A percentile compares a stretch with the other conserved stretches of the same genome.
Evolutionary conservation across 2,888 invertebrate species (phyloP).

Genomic region (Dione vanillae): DNA sequence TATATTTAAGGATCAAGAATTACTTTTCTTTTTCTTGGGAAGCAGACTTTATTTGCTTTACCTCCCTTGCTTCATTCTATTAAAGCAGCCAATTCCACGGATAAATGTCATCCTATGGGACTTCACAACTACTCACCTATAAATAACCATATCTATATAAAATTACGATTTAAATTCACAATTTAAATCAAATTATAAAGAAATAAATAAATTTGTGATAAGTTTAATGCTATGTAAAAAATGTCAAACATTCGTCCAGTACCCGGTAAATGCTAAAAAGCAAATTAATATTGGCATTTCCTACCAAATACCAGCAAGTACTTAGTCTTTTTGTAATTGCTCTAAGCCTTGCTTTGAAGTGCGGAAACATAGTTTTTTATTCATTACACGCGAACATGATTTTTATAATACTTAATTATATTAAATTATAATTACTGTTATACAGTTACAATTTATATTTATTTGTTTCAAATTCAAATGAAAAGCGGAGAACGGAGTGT

Average conservation of each 20-base stretch:
- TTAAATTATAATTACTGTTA: conserved; percentile 11
- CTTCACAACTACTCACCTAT: no score
- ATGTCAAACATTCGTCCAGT: conserved; percentile 23
- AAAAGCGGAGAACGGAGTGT: no score
- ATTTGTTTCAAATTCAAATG: background rate
- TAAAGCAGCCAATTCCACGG: no score
- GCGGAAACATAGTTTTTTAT: conserved; percentile 30
- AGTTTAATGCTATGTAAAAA: conserved; percentile 10
- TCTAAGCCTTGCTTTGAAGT: conserved; percentile 27
- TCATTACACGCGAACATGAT: conserved; percentile 17
- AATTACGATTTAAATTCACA: no score
- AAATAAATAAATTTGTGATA: background rate
- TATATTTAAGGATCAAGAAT: no score
- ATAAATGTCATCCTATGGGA: no score
- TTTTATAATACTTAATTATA: conserved; percentile 25
- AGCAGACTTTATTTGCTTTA: no score
- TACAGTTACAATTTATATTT: background rate
- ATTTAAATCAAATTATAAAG: background rate
- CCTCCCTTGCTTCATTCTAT: no score
- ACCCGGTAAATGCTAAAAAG: conserved; percentile 27
- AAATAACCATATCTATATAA: no score
- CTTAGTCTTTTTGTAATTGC: conserved; percentile 28
- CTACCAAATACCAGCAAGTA: conserved; percentile 28
- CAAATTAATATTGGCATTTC: conserved; percentile 29
- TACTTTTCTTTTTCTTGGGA: no score